Evolutionary conservation across 2,888 invertebrate genomes (phyloP).

Genomic region (Xestia xanthographa): DNA sequence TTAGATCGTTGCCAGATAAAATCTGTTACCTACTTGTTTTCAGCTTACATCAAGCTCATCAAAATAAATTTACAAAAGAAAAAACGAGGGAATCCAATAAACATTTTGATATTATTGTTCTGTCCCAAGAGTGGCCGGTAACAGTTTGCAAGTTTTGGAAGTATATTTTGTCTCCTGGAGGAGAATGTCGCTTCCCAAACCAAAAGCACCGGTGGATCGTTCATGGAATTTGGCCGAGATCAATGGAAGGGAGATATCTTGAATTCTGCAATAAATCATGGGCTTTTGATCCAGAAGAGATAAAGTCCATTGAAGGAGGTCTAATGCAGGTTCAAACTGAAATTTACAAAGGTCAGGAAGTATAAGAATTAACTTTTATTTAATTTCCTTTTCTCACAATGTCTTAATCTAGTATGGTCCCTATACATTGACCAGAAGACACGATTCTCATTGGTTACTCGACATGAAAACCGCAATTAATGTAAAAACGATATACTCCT

Average conservation of each 20-base stretch:
- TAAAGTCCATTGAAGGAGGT: not conserved
- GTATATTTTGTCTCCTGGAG: not conserved
- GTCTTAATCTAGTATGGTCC: not conserved
- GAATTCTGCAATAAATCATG: constrained; percentile 18
- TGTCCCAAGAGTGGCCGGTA: constrained; percentile 15
- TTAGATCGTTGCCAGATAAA: too few species aligned
- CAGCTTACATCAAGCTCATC: constrained; percentile 2
- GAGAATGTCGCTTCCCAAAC: not conserved
- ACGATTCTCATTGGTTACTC: too few species aligned
- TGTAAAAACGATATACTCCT: too few species aligned
- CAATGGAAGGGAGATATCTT: not conserved
- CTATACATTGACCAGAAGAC: not conserved
- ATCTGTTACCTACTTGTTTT: not conserved
- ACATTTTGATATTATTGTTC: not conserved
- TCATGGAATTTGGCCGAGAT: constrained; percentile 30
- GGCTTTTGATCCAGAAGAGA: constrained; percentile 7
- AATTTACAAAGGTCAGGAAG: constrained; percentile 10
- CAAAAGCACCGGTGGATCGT: constrained; percentile 19
- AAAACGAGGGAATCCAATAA: too few species aligned
- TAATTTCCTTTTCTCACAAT: too few species aligned
- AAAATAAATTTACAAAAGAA: not conserved
- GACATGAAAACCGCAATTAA: too few species aligned
- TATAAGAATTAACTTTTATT: not conserved
- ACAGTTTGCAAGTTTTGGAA: constrained; percentile 3
- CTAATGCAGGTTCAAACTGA: not conserved